Percentiles rank a stretch among this genome's conserved stretches.
These are phyloP conservation scores for Choristoneura fumiferana DNA, from an alignment of 1,140 invertebrate genomes.

Conservation along the genomic window DNA sequence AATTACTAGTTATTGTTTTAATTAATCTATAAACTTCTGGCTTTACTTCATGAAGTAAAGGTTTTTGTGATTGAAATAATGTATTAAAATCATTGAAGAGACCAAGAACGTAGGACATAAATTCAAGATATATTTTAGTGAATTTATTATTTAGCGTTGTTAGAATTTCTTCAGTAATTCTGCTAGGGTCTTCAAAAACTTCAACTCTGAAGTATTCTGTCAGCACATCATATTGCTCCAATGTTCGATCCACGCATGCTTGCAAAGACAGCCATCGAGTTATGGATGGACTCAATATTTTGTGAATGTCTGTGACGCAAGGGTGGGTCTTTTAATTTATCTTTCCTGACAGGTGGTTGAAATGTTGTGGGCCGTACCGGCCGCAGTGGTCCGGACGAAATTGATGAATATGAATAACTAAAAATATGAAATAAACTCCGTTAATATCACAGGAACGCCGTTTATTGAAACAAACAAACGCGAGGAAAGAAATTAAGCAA, in stretches of 20 bases:
- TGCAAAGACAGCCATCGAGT: slow-evolving; percentile 22
- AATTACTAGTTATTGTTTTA: slow-evolving; percentile 26
- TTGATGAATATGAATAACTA: too few species aligned
- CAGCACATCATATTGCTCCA: neutral
- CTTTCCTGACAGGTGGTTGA: too few species aligned
- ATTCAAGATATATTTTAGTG: slow-evolving; percentile 1
- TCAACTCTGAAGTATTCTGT: neutral
- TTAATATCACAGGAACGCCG: too few species aligned
- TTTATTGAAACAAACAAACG: too few species aligned
- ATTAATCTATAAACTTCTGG: slow-evolving; percentile 26
- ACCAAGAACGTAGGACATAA: slow-evolving; percentile 4
- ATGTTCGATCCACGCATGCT: neutral
- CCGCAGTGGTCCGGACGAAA: too few species aligned
- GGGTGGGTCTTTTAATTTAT: too few species aligned
- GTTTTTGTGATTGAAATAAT: slow-evolving; percentile 28
- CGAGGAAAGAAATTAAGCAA: too few species aligned
- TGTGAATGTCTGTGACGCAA: neutral
- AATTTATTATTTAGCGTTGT: neutral
- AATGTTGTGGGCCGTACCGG: too few species aligned
- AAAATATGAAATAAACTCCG: too few species aligned
- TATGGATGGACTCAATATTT: slow-evolving; percentile 13
- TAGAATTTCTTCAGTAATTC: neutral
- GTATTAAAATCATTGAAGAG: slow-evolving; percentile 25
- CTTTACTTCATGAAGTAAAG: slow-evolving; percentile 23
- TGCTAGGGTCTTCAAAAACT: neutral